Evolutionary conservation across 2,113 vertebrate genomes (phyloP).

Genomic region (Forbesichthys papilliferus): DNA sequence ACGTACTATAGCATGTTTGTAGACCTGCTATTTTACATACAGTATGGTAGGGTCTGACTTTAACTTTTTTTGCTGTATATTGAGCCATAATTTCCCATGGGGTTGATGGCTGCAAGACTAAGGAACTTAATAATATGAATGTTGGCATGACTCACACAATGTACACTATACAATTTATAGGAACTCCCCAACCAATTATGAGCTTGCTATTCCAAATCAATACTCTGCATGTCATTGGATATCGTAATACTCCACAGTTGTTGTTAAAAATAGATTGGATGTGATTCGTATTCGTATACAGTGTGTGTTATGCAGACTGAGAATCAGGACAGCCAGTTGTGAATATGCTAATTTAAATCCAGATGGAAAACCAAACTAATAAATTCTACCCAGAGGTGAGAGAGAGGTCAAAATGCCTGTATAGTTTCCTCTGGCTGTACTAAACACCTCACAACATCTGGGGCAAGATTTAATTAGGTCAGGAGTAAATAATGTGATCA

Average conservation of each 20-base stretch:
- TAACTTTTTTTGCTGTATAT: no score
- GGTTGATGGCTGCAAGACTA: no score
- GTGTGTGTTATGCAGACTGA: not conserved
- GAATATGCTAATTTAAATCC: slow-evolving; percentile 27
- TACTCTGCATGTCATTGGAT: not conserved
- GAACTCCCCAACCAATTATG: not conserved
- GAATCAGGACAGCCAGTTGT: slow-evolving; percentile 8
- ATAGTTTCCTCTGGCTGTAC: slow-evolving; percentile 19
- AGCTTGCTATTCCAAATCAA: slow-evolving; percentile 4
- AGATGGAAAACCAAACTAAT: slow-evolving; percentile 43
- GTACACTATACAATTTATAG: not conserved
- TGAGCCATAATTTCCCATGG: no score
- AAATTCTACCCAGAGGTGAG: slow-evolving; percentile 11
- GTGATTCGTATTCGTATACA: not conserved
- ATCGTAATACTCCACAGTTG: no score
- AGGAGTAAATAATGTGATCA: slow-evolving; percentile 19
- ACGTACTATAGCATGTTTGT: no score
- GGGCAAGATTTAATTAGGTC: slow-evolving; percentile 27
- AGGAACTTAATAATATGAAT: not conserved
- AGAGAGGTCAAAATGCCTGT: slow-evolving; percentile 30
- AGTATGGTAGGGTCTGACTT: no score
- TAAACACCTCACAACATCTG: slow-evolving; percentile 36
- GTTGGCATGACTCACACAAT: not conserved
- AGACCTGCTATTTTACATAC: no score
- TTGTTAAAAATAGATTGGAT: not conserved